Evolutionary conservation across 2,113 vertebrate genomes (phyloP).

Genomic region (Eulacestoma nigropectus): DNA sequence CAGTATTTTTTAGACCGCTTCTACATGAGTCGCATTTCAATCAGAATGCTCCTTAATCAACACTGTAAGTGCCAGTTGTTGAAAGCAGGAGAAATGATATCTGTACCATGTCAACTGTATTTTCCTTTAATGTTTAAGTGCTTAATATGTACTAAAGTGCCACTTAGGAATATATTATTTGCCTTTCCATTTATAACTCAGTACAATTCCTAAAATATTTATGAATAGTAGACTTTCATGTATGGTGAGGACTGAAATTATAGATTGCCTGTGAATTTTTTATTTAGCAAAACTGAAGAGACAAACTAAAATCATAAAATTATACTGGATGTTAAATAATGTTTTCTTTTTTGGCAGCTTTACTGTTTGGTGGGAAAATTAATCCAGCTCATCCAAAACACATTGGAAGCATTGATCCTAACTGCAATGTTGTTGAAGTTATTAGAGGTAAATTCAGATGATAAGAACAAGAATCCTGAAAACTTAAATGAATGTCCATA

Average conservation of each 20-base stretch:
- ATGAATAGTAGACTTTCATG: not conserved
- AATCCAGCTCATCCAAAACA: constrained; percentile 95
- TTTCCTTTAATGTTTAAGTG: constrained; percentile 1
- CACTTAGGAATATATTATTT: not conserved
- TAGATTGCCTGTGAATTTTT: not conserved
- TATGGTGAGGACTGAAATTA: not conserved
- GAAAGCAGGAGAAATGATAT: not conserved
- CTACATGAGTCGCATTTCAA: constrained; percentile 99
- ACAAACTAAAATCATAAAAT: not conserved
- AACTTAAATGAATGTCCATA: not conserved
- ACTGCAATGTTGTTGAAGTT: constrained; percentile 87
- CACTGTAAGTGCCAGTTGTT: constrained; percentile 83
- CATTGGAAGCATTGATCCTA: constrained; percentile 95
- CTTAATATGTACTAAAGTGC: not conserved
- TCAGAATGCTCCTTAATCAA: constrained; percentile 97
- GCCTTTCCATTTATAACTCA: not conserved
- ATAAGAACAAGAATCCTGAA: not conserved
- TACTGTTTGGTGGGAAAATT: constrained; percentile 91
- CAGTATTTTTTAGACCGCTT: constrained; percentile 99
- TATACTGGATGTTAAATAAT: not conserved
- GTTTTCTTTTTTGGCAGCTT: constrained; percentile 72
- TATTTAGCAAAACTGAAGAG: not conserved
- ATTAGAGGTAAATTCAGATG: constrained; percentile 81
- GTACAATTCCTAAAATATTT: not conserved
- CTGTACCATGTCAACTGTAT: not conserved